These are phyloP conservation scores for Apotomis turbidana DNA, from an alignment of 2,888 invertebrate genomes.

Conservation along the genomic window DNA sequence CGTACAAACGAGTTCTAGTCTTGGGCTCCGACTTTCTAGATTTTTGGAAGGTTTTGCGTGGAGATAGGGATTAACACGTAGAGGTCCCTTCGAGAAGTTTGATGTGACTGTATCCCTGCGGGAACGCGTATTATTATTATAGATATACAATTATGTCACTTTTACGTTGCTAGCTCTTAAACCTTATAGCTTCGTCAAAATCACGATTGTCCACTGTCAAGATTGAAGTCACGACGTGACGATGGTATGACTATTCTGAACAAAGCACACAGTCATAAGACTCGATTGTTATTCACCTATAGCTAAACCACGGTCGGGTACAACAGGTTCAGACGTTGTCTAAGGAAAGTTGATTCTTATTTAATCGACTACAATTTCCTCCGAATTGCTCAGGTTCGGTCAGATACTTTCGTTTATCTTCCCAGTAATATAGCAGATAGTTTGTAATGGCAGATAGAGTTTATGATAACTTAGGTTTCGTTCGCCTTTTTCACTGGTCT, in stretches of 20 bases:
- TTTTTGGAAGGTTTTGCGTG: too few relatives aligned
- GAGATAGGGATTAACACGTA: too few relatives aligned
- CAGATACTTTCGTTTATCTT: slow-evolving; percentile 20
- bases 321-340: slow-evolving; percentile 22
- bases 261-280: slow-evolving; percentile 20
- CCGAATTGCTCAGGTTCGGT: slow-evolving; percentile 9
- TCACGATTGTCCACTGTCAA: slow-evolving; percentile 48
- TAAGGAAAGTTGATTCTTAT: slow-evolving; percentile 33
- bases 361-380: slow-evolving; percentile 32
- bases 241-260: slow-evolving; percentile 17
- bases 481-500: neutral
- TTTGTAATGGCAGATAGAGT: too few relatives aligned
- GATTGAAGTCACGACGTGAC: slow-evolving; percentile 54
- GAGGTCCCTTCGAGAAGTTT: too few relatives aligned
- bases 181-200: slow-evolving; percentile 6
- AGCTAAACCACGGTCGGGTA: slow-evolving; percentile 13
- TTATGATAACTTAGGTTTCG: neutral
- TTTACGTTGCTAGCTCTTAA: neutral
- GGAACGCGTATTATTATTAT: too few relatives aligned
- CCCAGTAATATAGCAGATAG: slow-evolving; percentile 7
- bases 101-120: too few relatives aligned
- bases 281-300: slow-evolving; percentile 30
- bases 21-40: too few relatives aligned
- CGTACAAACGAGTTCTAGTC: too few relatives aligned
- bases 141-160: neutral